Evolutionary conservation across 2,797 vertebrate genomes (phyloP), one percentile per base, ranked within the genome.

Genomic region (Euthynnus affinis): DNA sequence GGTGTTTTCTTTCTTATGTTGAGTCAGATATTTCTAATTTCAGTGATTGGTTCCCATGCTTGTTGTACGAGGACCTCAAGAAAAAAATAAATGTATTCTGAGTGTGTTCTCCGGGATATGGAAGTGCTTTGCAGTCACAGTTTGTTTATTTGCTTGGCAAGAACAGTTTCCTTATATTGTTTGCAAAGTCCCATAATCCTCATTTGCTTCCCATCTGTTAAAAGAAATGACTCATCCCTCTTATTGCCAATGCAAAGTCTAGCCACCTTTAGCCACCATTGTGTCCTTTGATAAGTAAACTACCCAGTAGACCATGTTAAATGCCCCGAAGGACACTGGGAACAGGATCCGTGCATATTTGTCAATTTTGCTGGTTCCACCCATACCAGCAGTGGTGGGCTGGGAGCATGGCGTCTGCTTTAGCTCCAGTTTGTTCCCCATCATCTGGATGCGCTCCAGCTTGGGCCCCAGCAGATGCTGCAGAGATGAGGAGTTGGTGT

Each of bases 231-330:
- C 40, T 58, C 42, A 60, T 68, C 22, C 20, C 42, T 66, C 49
- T 7, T 52, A 53, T 14, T 37, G 22, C 32, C 20, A 49, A 34
- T 57, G 9, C 52, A 20, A 63, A n/a, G 15, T 53, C 71, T 91
- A 94, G 10, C 81, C 96, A 91, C 95, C 96, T 9, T 93, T 96
- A 83, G 95, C 94, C 92, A 98, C 96, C 96, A 97, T 96, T 6
- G 97, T 98, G 87, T 99, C 98, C 93, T 97, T 99, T 34, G 98
- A 99, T 93, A 99, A 95, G 95, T 99, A 99, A 77, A 99, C 98
- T 86, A 99, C 98, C 98, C 98, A 99, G 92, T 99, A 99, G 64
- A 99, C 98, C 97, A 99, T 98, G 91, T 99, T 99, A 92, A 99
- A 99, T 53, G 96, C 98, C 81, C 97, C 97, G 3, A 99, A 99